A percentile compares a stretch with the other conserved stretches of the same genome.
Evolutionary conservation across 2,888 invertebrate species (phyloP).

Genomic region (Cerceris rybyensis): DNA sequence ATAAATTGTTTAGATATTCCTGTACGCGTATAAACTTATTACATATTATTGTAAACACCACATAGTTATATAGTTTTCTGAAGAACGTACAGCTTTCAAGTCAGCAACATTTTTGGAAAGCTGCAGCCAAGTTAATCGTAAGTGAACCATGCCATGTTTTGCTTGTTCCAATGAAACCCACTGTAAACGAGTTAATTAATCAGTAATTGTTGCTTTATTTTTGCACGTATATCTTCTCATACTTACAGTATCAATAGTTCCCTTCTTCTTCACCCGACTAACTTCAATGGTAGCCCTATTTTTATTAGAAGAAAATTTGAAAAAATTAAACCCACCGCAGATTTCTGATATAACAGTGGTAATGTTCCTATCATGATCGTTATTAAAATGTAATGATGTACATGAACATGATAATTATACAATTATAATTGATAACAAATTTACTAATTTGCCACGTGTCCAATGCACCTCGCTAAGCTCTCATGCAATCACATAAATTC

Average conservation of each 20-base stretch:
- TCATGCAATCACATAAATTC: constrained; percentile 37
- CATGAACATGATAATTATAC: constrained; percentile 29
- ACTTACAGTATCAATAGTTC: constrained; percentile 88
- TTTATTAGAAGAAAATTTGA: constrained; percentile 2
- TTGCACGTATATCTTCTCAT: constrained; percentile 4
- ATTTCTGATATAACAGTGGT: not conserved
- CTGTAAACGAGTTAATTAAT: constrained; percentile 82
- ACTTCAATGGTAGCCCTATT: constrained; percentile 89
- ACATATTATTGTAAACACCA: not conserved
- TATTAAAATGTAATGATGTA: constrained; percentile 7
- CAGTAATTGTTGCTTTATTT: not conserved
- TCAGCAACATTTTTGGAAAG: constrained; percentile 88
- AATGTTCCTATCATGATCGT: not conserved
- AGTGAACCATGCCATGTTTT: constrained; percentile 95
- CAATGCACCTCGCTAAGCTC: constrained; percentile 35
- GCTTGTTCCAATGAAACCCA: constrained; percentile 98
- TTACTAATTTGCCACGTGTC: constrained; percentile 7
- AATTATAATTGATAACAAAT: constrained; percentile 21
- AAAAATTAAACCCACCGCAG: not conserved
- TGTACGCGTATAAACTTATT: too few relatives aligned
- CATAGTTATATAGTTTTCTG: not conserved
- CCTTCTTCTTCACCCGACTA: constrained; percentile 87
- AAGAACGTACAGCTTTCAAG: constrained; percentile 87
- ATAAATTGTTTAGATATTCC: not conserved
- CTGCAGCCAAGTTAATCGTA: constrained; percentile 94